phyloP scores from a whole-genome alignment of 1,140 invertebrate genomes.

The Nephila pilipes region DNA sequence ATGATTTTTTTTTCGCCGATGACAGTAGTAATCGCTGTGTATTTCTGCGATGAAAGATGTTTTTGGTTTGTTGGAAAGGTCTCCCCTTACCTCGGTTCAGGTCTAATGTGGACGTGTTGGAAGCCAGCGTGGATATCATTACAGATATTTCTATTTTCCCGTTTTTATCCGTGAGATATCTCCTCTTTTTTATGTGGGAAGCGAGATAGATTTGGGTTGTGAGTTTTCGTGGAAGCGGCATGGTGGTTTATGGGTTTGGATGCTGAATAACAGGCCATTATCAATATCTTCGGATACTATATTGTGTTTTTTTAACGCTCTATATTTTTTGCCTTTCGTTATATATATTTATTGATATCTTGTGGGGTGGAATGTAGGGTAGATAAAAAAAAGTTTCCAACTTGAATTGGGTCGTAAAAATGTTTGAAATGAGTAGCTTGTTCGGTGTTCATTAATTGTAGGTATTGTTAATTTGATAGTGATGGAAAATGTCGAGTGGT shows the following conservation, averaged over 20 bases:
- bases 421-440: no score
- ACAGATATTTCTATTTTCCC: not conserved
- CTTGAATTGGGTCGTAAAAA: no score
- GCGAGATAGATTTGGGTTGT: constrained; percentile 41
- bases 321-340: no score
- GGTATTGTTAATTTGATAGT: no score
- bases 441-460: no score
- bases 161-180: constrained; percentile 39
- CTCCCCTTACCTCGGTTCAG: not conserved
- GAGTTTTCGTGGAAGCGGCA: not conserved
- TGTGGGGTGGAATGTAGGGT: no score
- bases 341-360: no score
- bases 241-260: constrained; percentile 21
- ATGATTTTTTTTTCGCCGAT: constrained; percentile 56
- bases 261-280: constrained; percentile 20
- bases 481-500: no score
- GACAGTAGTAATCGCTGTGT: constrained; percentile 56
- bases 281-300: not conserved
- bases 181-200: constrained; percentile 3
- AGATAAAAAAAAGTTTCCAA: no score
- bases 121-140: constrained; percentile 44
- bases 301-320: not conserved
- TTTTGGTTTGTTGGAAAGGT: not conserved
- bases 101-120: constrained; percentile 24
- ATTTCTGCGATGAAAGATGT: constrained; percentile 54